Evolutionary conservation across 2,888 invertebrate genomes (phyloP).

Genomic region (Chydorus sphaericus): DNA sequence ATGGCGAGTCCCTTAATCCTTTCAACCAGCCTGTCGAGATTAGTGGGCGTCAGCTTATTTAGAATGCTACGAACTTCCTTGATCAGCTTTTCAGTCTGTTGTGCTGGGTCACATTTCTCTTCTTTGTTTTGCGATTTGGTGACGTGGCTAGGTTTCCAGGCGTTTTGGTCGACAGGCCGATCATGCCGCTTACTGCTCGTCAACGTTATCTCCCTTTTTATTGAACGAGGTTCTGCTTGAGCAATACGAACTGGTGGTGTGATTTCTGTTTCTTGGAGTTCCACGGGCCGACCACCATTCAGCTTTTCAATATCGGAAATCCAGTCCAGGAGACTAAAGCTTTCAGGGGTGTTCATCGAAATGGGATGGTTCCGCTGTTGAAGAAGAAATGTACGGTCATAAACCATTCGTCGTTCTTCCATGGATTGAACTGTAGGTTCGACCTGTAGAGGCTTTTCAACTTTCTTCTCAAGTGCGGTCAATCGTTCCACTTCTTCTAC

Average conservation of each 20-base stretch:
- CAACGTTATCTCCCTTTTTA: slow-evolving; percentile 22
- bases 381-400: slow-evolving; percentile 64
- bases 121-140: slow-evolving; percentile 27
- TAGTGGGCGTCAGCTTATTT: slow-evolving; percentile 89
- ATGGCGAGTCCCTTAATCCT: slow-evolving; percentile 66
- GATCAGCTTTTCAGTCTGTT: slow-evolving; percentile 48
- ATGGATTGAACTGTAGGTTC: too few relatives aligned
- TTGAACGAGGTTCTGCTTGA: slow-evolving; percentile 18
- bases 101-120: slow-evolving; percentile 29
- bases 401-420: slow-evolving; percentile 63
- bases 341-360: slow-evolving; percentile 55
- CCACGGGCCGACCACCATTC: neutral
- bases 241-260: slow-evolving; percentile 29
- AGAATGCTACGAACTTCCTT: slow-evolving; percentile 73
- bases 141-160: slow-evolving; percentile 68
- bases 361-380: slow-evolving; percentile 56
- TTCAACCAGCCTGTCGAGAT: slow-evolving; percentile 64
- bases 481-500: too few relatives aligned
- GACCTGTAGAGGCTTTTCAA: too few relatives aligned
- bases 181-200: neutral
- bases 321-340: slow-evolving; percentile 47
- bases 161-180: slow-evolving; percentile 64
- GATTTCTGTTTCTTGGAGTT: slow-evolving; percentile 33
- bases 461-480: too few relatives aligned
- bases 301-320: slow-evolving; percentile 26